Evolutionary conservation across 2,888 invertebrate genomes (phyloP), one percentile per base, ranked within the genome.

Genomic region (Pecten maximus): DNA sequence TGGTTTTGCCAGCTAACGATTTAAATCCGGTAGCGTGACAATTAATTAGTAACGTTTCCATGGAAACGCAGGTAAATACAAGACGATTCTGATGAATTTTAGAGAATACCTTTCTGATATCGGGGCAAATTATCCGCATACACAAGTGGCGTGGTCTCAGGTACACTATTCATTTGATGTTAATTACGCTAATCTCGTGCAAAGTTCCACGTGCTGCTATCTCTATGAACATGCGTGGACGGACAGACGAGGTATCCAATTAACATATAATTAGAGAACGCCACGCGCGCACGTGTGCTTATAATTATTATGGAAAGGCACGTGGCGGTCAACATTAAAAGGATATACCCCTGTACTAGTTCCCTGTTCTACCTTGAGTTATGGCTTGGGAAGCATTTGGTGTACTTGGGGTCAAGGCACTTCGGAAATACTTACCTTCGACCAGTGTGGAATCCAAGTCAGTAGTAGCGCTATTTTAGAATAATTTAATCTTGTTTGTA

Each of bases 231-330:
- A 74, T 74, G 74, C 28, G 74, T 35, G 35, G 35, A 44, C 12
- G 12, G 44, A 74, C 74, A 35, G 10, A 35, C 74, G 74, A 15
- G 4, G 35, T 23, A 28, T 19, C 35, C 35, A 74, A 74, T 35
- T 35, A 74, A 35, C 28, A 35, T 35, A 74, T 74, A 35, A 35
- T 28, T 23, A 6, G 15, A 35, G 15, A 74, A 74, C 74, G 74
- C 74, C 74, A 74, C 74, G 74, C 28, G 35, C 28, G 74, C 74
- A 74, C 74, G 74, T 74, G 74, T 10, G 74, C 12, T 74, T 74
- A 74, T 74, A 74, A 74, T 74, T 23, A 35, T 74, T 74, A 28
- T 74, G 2, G 28, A 74, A 35, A 35, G 74, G 35, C 74, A 74
- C 28, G 16, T 35, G 74, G 74, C 74, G 74, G 74, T 10, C 74